phyloP scores from a whole-genome alignment of 2,888 invertebrate species.

The Poecilus cupreus region DNA sequence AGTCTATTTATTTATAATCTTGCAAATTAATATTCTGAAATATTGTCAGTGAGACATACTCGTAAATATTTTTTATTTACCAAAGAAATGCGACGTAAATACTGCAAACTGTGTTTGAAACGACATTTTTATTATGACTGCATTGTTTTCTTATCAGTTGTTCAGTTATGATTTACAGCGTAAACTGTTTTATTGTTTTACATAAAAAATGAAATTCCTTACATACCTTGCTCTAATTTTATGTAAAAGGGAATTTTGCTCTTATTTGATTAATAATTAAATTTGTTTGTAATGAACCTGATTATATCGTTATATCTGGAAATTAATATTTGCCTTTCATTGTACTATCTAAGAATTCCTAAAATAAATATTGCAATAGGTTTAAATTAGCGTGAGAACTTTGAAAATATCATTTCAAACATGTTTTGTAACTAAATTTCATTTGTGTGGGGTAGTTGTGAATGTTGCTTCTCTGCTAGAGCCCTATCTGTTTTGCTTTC shows the following conservation, averaged over 20 bases:
- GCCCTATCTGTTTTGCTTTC: constrained; percentile 41
- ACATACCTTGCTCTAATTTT: constrained; percentile 9
- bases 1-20: too few species aligned
- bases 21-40: background rate
- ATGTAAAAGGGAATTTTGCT: background rate
- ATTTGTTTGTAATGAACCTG: background rate
- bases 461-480: constrained; percentile 48
- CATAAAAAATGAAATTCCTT: constrained; percentile 7
- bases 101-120: constrained; percentile 39
- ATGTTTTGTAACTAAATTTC: constrained; percentile 38
- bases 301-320: constrained; percentile 24
- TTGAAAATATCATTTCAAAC: constrained; percentile 30
- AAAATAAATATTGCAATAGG: constrained; percentile 6
- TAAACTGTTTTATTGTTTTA: background rate
- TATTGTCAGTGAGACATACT: background rate
- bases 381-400: constrained; percentile 27
- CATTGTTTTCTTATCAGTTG: background rate
- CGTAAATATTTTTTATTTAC: constrained; percentile 21
- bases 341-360: constrained; percentile 4
- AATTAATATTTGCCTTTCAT: background rate
- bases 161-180: background rate
- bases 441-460: constrained; percentile 43
- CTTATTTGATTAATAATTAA: constrained; percentile 26
- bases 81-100: constrained; percentile 28
- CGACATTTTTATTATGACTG: background rate